A percentile compares a stretch with the other conserved stretches of the same genome.
Evolutionary conservation across 2,797 vertebrate genomes (phyloP).

Genomic region (Brotula barbata): DNA sequence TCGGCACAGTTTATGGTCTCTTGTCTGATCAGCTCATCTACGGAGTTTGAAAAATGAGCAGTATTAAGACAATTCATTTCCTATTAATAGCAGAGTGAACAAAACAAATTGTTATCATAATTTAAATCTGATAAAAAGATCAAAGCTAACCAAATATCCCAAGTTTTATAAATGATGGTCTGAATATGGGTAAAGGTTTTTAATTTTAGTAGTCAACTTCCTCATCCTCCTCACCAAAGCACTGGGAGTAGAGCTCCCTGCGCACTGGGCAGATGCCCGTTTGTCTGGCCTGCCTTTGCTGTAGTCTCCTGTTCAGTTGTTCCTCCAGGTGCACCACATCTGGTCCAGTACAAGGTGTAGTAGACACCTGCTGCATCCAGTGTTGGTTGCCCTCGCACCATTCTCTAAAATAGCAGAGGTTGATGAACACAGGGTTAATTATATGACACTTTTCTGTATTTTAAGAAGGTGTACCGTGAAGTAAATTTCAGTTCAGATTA

Average conservation of each 20-base stretch:
- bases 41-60: too few relatives aligned
- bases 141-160: too few relatives aligned
- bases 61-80: too few relatives aligned
- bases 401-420: constrained; percentile 75
- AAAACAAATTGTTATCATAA: too few relatives aligned
- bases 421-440: background rate
- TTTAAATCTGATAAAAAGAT: too few relatives aligned
- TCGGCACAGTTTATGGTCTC: constrained; percentile 91
- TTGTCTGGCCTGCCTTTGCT: constrained; percentile 86
- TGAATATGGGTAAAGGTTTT: background rate
- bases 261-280: constrained; percentile 92
- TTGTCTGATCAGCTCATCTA: constrained; percentile 95
- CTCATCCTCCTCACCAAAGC: constrained; percentile 84
- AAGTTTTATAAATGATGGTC: too few relatives aligned
- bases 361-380: constrained; percentile 93
- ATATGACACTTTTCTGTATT: background rate
- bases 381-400: constrained; percentile 84
- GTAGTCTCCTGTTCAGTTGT: constrained; percentile 85
- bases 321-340: constrained; percentile 88
- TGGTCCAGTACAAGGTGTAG: constrained; percentile 84
- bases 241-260: constrained; percentile 90
- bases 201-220: background rate
- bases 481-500: too few relatives aligned
- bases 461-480: too few relatives aligned
- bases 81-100: too few relatives aligned